Percentiles rank a stretch among this genome's conserved stretches.
These are phyloP conservation scores for Trachelus iudaicus DNA, from an alignment of 2,888 invertebrate genomes.

Conservation along the genomic window DNA sequence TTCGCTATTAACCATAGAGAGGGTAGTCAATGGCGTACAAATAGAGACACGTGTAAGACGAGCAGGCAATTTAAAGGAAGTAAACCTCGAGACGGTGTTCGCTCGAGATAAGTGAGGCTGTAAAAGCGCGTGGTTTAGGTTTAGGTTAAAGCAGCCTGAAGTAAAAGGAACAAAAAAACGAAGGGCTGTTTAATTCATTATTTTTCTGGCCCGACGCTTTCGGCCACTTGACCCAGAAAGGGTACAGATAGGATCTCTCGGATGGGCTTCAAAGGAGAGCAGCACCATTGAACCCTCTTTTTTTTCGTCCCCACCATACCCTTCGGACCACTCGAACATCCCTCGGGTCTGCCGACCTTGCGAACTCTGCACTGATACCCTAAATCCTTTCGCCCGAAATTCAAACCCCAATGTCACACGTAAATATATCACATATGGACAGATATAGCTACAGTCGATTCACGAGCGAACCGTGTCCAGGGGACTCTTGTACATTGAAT, in stretches of 20 bases:
- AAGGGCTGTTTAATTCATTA: neutral
- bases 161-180: neutral
- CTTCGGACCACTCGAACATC: neutral
- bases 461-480: neutral
- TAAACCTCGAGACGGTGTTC: neutral
- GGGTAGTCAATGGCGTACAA: neutral
- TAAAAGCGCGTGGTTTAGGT: neutral
- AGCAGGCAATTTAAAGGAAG: neutral
- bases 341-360: neutral
- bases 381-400: neutral
- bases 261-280: neutral
- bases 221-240: neutral
- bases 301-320: neutral
- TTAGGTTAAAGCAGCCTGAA: neutral
- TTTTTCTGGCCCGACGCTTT: neutral
- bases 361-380: neutral
- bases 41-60: neutral
- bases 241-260: neutral
- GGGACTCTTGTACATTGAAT: neutral
- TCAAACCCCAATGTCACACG: neutral
- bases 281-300: neutral
- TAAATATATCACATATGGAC: neutral
- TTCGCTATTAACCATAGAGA: neutral
- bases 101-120: neutral
- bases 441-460: neutral